Percentiles rank a stretch among this genome's conserved stretches.
These are phyloP conservation scores for Vultur gryphus DNA, from an alignment of 2,797 vertebrate genomes.

Conservation along the genomic window DNA sequence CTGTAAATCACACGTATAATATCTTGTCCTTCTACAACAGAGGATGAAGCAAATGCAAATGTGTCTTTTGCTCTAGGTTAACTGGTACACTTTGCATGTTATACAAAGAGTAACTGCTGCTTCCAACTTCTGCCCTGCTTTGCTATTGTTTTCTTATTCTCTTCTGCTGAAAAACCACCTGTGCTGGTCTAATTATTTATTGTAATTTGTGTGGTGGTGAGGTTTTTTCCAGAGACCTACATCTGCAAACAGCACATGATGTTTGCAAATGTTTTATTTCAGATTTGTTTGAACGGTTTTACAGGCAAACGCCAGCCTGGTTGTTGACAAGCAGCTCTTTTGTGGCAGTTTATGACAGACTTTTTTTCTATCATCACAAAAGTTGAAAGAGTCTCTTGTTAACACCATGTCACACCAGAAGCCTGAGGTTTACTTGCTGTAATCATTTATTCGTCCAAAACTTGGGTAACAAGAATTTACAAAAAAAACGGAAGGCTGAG, in stretches of 20 bases:
- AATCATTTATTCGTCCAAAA: background rate
- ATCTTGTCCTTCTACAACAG: background rate
- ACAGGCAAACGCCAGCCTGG: background rate
- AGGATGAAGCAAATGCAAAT: background rate
- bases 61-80: background rate
- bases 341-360: background rate
- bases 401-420: background rate
- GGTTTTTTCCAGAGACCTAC: background rate
- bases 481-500: background rate
- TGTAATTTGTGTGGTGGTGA: background rate
- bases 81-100: background rate
- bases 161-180: background rate
- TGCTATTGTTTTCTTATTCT: background rate
- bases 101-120: background rate
- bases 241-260: background rate
- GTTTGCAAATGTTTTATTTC: background rate
- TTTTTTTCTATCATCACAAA: background rate
- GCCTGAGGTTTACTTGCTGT: background rate
- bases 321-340: background rate
- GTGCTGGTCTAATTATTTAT: background rate
- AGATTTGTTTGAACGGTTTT: background rate
- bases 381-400: conserved; percentile 5
- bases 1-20: background rate
- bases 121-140: background rate
- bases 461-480: background rate